Percentiles rank a stretch among this genome's conserved stretches.
These are phyloP conservation scores for Melieria crassipennis DNA, from an alignment of 2,888 invertebrate species.

Conservation along the genomic window DNA sequence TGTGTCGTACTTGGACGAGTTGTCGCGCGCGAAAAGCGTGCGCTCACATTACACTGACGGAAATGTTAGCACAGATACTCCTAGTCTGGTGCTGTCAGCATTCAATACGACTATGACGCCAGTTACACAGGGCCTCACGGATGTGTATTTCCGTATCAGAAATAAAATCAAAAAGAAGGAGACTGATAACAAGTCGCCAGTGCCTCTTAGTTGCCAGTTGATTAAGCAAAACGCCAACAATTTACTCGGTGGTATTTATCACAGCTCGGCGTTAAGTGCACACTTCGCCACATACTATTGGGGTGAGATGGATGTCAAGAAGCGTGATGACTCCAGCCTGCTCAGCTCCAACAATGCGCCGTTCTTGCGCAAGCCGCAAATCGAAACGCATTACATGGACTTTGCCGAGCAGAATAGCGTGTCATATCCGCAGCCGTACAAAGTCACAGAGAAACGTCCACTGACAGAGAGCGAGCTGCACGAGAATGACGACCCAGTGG, in stretches of 20 bases:
- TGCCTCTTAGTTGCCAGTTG: slow-evolving; percentile 61
- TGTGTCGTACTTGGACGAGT: slow-evolving; percentile 59
- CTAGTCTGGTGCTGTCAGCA: slow-evolving; percentile 58
- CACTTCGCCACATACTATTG: slow-evolving; percentile 58
- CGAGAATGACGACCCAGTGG: slow-evolving; percentile 26
- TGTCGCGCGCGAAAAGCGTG: slow-evolving; percentile 48
- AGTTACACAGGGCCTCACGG: slow-evolving; percentile 56
- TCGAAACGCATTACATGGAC: slow-evolving; percentile 43
- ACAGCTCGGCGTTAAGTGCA: slow-evolving; percentile 58
- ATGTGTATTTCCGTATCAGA: slow-evolving; percentile 58
- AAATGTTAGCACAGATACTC: slow-evolving; percentile 46
- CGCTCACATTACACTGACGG: slow-evolving; percentile 29
- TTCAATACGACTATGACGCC: slow-evolving; percentile 63
- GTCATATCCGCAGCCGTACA: slow-evolving; percentile 54
- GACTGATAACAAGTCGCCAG: slow-evolving; percentile 46
- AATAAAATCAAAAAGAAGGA: slow-evolving; percentile 52
- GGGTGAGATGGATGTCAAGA: slow-evolving; percentile 44
- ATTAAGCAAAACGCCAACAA: slow-evolving; percentile 56
- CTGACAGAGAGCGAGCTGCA: slow-evolving; percentile 36
- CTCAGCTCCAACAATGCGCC: slow-evolving; percentile 56
- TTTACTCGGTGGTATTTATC: slow-evolving; percentile 56
- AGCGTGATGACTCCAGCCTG: slow-evolving; percentile 38
- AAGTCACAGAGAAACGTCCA: slow-evolving; percentile 52
- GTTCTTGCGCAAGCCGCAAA: slow-evolving; percentile 56
- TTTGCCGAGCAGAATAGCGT: slow-evolving; percentile 40